These are phyloP conservation scores for Melanotaenia pygmaea DNA, from an alignment of 2,797 vertebrate species.

Conservation along the genomic window DNA sequence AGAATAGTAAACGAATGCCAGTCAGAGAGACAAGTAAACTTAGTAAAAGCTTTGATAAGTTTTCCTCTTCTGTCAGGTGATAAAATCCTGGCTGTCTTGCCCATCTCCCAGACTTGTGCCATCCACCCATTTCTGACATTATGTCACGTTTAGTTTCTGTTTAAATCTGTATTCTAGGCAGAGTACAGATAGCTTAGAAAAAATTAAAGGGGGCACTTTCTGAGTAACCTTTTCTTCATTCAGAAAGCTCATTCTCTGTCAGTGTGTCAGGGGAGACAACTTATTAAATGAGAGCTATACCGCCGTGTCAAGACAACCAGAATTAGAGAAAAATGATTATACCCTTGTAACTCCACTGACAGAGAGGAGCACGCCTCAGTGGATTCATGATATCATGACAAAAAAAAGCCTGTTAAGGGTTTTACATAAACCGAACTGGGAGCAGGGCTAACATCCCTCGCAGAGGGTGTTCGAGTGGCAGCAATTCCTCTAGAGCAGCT, in stretches of 20 bases:
- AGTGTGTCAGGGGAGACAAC: slow-evolving; percentile 32
- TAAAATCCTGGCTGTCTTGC: slow-evolving; percentile 7
- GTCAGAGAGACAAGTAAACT: neutral
- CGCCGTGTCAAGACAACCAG: neutral
- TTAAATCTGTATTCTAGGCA: slow-evolving; percentile 35
- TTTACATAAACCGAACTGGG: slow-evolving; percentile 14
- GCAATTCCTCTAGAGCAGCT: neutral
- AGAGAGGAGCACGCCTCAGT: slow-evolving; percentile 10
- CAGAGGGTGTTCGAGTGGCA: neutral
- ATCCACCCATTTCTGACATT: slow-evolving; percentile 16
- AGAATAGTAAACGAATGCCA: too few species aligned
- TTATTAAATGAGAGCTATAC: slow-evolving; percentile 41
- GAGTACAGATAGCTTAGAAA: slow-evolving; percentile 7
- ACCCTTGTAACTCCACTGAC: slow-evolving; percentile 3
- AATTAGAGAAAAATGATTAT: slow-evolving; percentile 44
- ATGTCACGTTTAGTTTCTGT: slow-evolving; percentile 6
- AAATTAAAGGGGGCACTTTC: slow-evolving; percentile 48
- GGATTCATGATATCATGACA: slow-evolving; percentile 12
- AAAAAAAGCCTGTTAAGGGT: slow-evolving; percentile 21
- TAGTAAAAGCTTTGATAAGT: neutral
- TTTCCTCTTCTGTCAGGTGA: neutral
- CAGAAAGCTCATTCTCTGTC: slow-evolving; percentile 27
- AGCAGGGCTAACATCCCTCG: neutral
- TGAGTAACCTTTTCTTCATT: slow-evolving; percentile 49
- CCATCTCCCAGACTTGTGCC: slow-evolving; percentile 8